Conservation (phyloP, 2,888 invertebrate genomes). For the Muschampia plurimacula region DNA sequence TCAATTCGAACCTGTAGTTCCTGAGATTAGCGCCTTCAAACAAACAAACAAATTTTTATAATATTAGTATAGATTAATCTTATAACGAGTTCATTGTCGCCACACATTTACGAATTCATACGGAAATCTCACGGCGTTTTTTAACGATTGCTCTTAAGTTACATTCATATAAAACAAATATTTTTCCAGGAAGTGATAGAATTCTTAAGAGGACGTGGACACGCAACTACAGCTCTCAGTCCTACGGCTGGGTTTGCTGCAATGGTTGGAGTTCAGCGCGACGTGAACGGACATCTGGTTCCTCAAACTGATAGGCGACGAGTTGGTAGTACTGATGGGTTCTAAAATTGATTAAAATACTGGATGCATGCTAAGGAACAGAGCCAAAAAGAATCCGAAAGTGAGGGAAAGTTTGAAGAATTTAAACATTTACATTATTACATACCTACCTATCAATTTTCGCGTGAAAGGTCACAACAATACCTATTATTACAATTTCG, state of each 20-base stretch:
- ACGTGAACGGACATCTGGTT: constrained; percentile 65
- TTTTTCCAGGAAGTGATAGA: constrained; percentile 70
- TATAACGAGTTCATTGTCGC: too few relatives aligned
- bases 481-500: too few relatives aligned
- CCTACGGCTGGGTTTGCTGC: constrained; percentile 88
- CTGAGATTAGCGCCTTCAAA: too few relatives aligned
- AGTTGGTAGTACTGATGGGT: constrained; percentile 79
- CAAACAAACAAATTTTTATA: too few relatives aligned
- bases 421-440: neutral
- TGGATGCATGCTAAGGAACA: neutral
- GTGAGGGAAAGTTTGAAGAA: neutral
- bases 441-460: too few relatives aligned
- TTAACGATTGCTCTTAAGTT: too few relatives aligned
- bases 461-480: too few relatives aligned
- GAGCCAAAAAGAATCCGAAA: neutral
- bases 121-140: too few relatives aligned
- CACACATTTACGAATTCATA: too few relatives aligned
- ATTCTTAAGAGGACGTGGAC: constrained; percentile 79
- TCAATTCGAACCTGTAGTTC: too few relatives aligned
- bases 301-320: constrained; percentile 78
- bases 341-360: constrained; percentile 53
- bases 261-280: constrained; percentile 82
- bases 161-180: constrained; percentile 15
- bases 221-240: constrained; percentile 72
- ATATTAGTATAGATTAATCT: too few relatives aligned